Evolutionary conservation across 2,888 invertebrate genomes (phyloP).

Genomic region (Melanostoma mellinum): DNA sequence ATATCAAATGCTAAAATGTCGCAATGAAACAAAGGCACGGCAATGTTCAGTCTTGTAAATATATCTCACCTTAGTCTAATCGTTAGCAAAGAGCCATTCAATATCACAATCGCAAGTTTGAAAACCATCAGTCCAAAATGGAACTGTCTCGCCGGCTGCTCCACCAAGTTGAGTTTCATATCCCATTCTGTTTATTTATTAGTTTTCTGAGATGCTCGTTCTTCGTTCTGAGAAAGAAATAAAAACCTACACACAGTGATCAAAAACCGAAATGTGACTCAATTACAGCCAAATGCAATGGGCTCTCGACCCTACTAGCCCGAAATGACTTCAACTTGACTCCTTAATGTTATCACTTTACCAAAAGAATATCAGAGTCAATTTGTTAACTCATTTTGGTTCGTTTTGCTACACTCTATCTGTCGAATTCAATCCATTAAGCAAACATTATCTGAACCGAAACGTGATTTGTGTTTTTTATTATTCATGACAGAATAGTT

Average conservation of each 20-base stretch:
- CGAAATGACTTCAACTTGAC: conserved; percentile 35
- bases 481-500: conserved; percentile 73
- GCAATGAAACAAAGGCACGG: too few species aligned
- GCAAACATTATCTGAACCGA: conserved; percentile 71
- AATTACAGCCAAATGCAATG: conserved; percentile 32
- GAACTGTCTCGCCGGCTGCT: too few species aligned
- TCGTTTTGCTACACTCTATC: conserved; percentile 11
- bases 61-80: too few species aligned
- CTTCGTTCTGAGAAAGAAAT: background rate
- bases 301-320: conserved; percentile 33
- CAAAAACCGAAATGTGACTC: conserved; percentile 49
- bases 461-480: conserved; percentile 72
- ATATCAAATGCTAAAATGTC: too few species aligned
- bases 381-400: conserved; percentile 45
- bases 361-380: conserved; percentile 36
- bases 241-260: conserved; percentile 3
- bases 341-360: conserved; percentile 56
- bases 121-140: too few species aligned
- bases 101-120: too few species aligned
- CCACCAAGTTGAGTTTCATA: too few species aligned
- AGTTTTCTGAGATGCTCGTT: too few species aligned
- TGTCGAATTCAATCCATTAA: conserved; percentile 71
- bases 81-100: too few species aligned
- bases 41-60: too few species aligned
- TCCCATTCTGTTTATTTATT: too few species aligned